Evolutionary conservation across 2,113 vertebrate species (phyloP), one percentile per base, ranked within the genome.

Genomic region (Cranoglanis bouderius): DNA sequence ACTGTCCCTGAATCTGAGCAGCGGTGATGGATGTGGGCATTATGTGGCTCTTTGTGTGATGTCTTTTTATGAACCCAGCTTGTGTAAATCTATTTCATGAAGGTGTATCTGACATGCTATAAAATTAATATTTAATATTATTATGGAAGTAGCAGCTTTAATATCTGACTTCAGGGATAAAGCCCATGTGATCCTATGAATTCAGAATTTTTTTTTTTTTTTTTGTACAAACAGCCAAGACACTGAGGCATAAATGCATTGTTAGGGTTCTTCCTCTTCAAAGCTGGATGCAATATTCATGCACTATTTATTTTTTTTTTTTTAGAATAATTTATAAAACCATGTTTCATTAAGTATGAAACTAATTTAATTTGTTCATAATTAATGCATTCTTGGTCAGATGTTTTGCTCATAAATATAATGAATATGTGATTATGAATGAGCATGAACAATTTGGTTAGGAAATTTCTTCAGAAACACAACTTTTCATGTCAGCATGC

Each of bases 101-200:
- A n/a, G 72, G 85, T 77, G 85, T 46, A 43, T 59, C 46, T 72
- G 46, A n/a, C 53, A 21, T 75, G 38, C 70, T 59, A 51, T 80
- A 80, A 80, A 80, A 80, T 63, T 78, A 75, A 85, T 80, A 83
- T 83, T 40, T 83, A 46, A 77, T 46, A 63, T 78, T 51, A 74
- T 46, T 78, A 67, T 87, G 77, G 74, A 63, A 80, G 65, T 63
- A 49, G 3, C n/a, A 63, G 55, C 74, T 80, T 53, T 81, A 65
- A 81, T 87, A 67, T 74, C 49, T 38, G 35, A 57, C 53, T 6
- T 38, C 32, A 82, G 53, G 81, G 5, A 83, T 61, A 61, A 61
- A 83, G 4, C 4, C 19, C 5, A 35, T 57, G 32, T 55, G 51
- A 53, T 35, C 2, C 14, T 55, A 9, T 53, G n/a, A 35, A 81